Evolutionary conservation across 92 coral and sea anemone species (phyloP).

Genomic region (Actinostola sp.): DNA sequence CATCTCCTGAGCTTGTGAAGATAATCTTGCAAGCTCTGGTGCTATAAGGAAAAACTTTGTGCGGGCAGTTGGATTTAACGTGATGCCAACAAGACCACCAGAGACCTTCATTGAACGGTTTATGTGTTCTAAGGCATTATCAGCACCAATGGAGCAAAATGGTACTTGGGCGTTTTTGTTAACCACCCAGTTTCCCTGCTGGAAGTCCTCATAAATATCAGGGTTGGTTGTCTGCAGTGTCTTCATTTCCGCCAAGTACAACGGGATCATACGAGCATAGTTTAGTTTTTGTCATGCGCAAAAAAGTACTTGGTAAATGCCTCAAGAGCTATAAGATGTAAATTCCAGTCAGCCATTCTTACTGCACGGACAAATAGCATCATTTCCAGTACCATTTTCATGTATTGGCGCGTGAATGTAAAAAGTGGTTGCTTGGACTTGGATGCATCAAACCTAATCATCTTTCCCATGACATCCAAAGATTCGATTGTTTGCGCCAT

Average conservation of each 20-base stretch:
- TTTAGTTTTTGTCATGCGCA: constrained; percentile 16
- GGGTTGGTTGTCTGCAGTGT: constrained; percentile 26
- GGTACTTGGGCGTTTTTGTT: constrained; percentile 51
- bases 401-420: constrained; percentile 24
- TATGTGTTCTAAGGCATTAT: constrained; percentile 45
- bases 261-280: constrained; percentile 31
- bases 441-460: constrained; percentile 11
- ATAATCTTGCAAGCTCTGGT: constrained; percentile 48
- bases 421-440: constrained; percentile 26
- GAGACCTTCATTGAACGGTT: constrained; percentile 59
- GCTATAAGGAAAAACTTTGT: constrained; percentile 55
- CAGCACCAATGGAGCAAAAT: constrained; percentile 42
- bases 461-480: constrained; percentile 24
- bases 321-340: constrained; percentile 34
- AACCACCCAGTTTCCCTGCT: constrained; percentile 61
- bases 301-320: constrained; percentile 27
- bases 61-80: constrained; percentile 51
- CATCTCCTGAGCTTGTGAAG: constrained; percentile 41
- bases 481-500: constrained; percentile 23
- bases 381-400: constrained; percentile 48
- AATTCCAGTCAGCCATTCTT: constrained; percentile 41
- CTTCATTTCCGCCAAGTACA: constrained; percentile 37
- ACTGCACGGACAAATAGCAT: constrained; percentile 43
- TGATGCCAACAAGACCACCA: constrained; percentile 55
- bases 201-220: constrained; percentile 40